Conservation (phyloP, 2,888 invertebrate genomes). For the Lysandra bellargus region DNA sequence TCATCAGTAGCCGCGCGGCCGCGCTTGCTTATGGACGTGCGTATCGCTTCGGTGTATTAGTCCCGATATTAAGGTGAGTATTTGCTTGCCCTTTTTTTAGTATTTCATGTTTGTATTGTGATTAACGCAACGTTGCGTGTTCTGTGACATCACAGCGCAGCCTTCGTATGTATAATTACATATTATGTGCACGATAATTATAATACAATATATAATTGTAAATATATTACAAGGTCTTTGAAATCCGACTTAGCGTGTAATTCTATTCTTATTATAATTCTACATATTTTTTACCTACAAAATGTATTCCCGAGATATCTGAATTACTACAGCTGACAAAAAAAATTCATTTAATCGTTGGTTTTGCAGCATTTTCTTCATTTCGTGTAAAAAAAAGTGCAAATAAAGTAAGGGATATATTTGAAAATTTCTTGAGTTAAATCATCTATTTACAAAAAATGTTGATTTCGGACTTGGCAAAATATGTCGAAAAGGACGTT, state of each 20-base stretch:
- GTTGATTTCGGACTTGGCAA: background rate
- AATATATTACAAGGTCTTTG: constrained; percentile 23
- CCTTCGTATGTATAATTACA: constrained; percentile 39
- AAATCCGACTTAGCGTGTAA: background rate
- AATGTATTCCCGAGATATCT: background rate
- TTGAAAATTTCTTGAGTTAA: no score
- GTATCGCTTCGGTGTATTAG: constrained; percentile 56
- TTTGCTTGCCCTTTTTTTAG: constrained; percentile 48
- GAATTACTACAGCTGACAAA: background rate
- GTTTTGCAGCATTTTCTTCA: background rate
- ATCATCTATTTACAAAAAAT: background rate
- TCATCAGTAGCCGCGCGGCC: constrained; percentile 58
- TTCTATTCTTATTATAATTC: background rate
- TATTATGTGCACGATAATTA: constrained; percentile 48
- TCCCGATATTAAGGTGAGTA: constrained; percentile 46
- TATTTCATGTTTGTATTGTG: constrained; percentile 54
- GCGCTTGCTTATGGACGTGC: constrained; percentile 54
- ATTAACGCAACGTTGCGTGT: constrained; percentile 54
- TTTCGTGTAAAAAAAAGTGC: background rate
- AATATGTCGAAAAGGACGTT: background rate
- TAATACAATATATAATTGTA: constrained; percentile 39
- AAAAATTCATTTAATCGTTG: background rate
- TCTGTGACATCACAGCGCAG: constrained; percentile 44
- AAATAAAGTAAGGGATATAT: background rate
- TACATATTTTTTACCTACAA: constrained; percentile 14